Conservation (phyloP, 2,888 invertebrate genomes). For the Scrobipalpa atriplicella region DNA sequence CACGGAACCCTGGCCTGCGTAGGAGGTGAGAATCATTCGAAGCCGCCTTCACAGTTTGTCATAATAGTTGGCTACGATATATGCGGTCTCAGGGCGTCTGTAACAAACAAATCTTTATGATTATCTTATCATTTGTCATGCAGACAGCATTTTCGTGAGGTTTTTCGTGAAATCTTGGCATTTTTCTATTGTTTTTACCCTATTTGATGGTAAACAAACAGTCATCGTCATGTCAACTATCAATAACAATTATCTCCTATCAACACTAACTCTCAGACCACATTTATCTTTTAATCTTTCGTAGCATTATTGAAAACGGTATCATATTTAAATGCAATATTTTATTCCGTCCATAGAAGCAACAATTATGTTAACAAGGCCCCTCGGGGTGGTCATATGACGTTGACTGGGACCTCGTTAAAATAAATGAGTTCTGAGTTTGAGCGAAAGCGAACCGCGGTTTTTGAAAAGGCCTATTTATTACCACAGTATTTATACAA, state of each 20-base stretch:
- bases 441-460: constrained; percentile 1
- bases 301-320: not conserved
- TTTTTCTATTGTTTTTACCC: not conserved
- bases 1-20: constrained; percentile 54
- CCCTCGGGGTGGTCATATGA: constrained; percentile 25
- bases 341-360: constrained; percentile 18
- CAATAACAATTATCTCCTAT: not conserved
- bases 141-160: not conserved
- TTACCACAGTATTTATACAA: not conserved
- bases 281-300: no score
- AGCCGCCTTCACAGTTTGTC: not conserved
- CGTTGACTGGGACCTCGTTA: constrained; percentile 30
- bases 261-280: not conserved
- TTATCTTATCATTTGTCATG: not conserved
- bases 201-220: constrained; percentile 26
- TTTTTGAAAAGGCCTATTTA: constrained; percentile 16
- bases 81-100: not conserved
- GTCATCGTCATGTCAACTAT: constrained; percentile 17
- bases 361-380: constrained; percentile 29
- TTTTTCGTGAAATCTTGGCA: not conserved
- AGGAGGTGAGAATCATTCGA: constrained; percentile 39
- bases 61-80: not conserved
- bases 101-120: not conserved
- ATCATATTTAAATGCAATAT: constrained; percentile 19
- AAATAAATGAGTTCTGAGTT: constrained; percentile 28